phyloP scores from a whole-genome alignment of 2,113 vertebrate genomes.

The Nesoenas mayeri region DNA sequence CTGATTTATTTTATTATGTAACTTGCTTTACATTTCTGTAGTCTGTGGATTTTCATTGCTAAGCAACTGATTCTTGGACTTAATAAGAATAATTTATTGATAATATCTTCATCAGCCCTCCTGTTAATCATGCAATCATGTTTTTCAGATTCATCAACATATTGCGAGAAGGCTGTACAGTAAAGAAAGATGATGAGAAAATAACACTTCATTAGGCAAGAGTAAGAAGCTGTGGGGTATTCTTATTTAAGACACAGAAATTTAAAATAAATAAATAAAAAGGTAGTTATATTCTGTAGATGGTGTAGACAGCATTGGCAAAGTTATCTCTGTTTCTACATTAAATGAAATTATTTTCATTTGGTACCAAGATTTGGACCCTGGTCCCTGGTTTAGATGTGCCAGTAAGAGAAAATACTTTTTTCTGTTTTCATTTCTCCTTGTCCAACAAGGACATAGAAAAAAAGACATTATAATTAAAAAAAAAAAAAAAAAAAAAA shows the following conservation, averaged over 20 bases:
- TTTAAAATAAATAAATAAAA: too few relatives aligned
- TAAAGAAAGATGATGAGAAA: background rate
- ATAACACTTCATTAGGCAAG: background rate
- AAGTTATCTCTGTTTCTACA: background rate
- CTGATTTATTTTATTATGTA: conserved; percentile 22
- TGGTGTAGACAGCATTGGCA: background rate
- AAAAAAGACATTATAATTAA: background rate
- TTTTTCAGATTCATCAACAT: background rate
- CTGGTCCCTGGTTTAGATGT: background rate
- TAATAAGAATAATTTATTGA: background rate
- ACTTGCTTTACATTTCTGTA: background rate
- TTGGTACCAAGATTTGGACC: background rate
- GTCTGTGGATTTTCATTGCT: background rate
- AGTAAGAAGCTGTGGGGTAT: background rate
- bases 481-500: too few relatives aligned
- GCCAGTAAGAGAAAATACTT: background rate
- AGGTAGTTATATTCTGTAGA: background rate
- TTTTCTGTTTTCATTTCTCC: background rate
- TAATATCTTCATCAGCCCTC: background rate
- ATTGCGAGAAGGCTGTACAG: background rate
- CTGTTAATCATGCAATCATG: background rate
- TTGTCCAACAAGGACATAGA: background rate
- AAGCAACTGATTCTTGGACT: background rate
- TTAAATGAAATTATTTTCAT: background rate
- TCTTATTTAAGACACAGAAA: background rate